Percentiles rank a stretch among this genome's conserved stretches.
Evolutionary conservation across 2,113 vertebrate species (phyloP).

Genomic region (Thryonomys swinderianus): DNA sequence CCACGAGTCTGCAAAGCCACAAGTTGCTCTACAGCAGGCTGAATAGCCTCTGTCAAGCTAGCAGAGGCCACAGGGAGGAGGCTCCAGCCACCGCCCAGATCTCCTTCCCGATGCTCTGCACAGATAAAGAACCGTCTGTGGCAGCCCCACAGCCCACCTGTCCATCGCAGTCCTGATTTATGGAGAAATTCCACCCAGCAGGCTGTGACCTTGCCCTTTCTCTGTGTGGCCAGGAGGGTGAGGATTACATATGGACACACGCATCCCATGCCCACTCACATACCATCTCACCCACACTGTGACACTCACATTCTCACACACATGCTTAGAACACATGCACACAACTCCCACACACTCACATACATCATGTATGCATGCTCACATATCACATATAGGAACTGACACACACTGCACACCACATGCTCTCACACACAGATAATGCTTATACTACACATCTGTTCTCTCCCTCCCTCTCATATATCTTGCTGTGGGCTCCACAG

Average conservation of each 20-base stretch:
- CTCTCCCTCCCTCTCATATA: background rate
- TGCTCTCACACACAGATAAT: background rate
- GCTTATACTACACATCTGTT: background rate
- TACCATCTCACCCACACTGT: background rate
- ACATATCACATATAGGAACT: background rate
- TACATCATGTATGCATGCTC: background rate
- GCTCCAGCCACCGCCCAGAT: background rate
- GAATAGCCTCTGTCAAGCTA: background rate
- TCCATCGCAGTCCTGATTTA: background rate
- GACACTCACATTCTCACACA: background rate
- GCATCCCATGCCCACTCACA: background rate
- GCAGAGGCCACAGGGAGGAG: background rate
- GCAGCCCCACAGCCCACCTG: background rate
- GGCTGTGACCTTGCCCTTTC: background rate
- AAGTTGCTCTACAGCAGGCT: fast-evolving
- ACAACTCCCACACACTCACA: background rate
- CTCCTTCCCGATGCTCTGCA: background rate
- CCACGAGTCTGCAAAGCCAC: background rate
- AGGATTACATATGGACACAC: background rate
- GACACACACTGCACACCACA: no score
- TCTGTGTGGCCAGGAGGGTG: background rate
- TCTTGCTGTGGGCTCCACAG: background rate
- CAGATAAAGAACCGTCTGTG: background rate
- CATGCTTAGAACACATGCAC: background rate
- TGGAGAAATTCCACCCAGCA: background rate